A percentile compares a stretch with the other conserved stretches of the same genome.
These are phyloP conservation scores for Drosophila melanosoma DNA, from an alignment of 2,888 invertebrate species.

Conservation along the genomic window DNA sequence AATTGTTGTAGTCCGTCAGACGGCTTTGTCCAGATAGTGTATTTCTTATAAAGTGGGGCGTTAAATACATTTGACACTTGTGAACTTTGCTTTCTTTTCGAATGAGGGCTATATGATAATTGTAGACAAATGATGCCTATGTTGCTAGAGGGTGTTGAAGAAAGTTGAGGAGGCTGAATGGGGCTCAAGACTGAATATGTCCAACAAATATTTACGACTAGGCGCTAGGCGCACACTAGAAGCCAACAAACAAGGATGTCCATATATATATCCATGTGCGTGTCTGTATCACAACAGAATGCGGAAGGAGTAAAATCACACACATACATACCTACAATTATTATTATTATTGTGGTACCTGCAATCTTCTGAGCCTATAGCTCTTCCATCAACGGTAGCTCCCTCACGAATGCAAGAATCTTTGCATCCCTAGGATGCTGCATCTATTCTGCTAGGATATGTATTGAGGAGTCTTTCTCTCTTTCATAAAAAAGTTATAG, in stretches of 20 bases:
- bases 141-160: background rate
- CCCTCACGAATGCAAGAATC: too few relatives aligned
- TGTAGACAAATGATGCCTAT: too few relatives aligned
- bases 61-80: too few relatives aligned
- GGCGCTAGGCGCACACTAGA: constrained; percentile 31
- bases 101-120: background rate
- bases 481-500: too few relatives aligned
- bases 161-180: constrained; percentile 17
- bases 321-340: constrained; percentile 7
- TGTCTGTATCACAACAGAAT: constrained; percentile 34
- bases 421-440: too few relatives aligned
- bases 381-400: too few relatives aligned
- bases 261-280: constrained; percentile 35
- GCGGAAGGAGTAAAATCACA: constrained; percentile 50
- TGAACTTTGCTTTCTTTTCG: too few relatives aligned
- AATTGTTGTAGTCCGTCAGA: background rate
- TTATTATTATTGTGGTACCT: too few relatives aligned
- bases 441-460: too few relatives aligned
- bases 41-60: background rate
- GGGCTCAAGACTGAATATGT: constrained; percentile 30
- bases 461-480: too few relatives aligned
- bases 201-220: constrained; percentile 58
- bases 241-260: constrained; percentile 31
- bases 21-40: background rate
- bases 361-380: too few relatives aligned